These are phyloP conservation scores for Chrysolina haemoptera DNA, from an alignment of 2,888 invertebrate species.

Conservation along the genomic window DNA sequence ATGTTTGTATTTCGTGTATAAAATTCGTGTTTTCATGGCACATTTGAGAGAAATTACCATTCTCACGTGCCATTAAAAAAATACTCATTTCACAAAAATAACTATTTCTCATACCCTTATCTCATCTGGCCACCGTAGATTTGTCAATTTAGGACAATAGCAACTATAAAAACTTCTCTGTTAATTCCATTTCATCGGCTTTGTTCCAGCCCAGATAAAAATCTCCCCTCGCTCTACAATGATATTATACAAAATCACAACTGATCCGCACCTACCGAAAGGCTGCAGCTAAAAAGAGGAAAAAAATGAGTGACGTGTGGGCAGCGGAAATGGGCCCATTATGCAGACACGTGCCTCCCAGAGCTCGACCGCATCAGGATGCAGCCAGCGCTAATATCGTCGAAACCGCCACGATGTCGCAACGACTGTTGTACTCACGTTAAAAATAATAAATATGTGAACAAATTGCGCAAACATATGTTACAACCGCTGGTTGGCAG, in stretches of 20 bases:
- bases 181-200: background rate
- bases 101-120: no score
- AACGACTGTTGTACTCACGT: conserved; percentile 19
- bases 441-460: conserved; percentile 31
- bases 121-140: no score
- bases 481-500: background rate
- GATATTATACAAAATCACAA: background rate
- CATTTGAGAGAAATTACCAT: no score
- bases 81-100: no score
- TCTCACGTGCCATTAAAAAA: no score
- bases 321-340: conserved; percentile 28
- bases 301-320: conserved; percentile 13
- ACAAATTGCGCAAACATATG: conserved; percentile 21
- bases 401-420: conserved; percentile 27
- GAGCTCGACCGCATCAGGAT: background rate
- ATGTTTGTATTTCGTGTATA: no score
- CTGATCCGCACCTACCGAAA: background rate
- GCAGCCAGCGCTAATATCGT: conserved; percentile 13
- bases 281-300: conserved; percentile 1
- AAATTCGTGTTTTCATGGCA: no score
- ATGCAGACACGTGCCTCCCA: conserved; percentile 25
- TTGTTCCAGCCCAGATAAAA: background rate
- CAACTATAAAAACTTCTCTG: background rate
- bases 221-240: background rate
- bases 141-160: no score